Conservation (phyloP, 2,797 vertebrate species). For the Rhabdomys pumilio region DNA sequence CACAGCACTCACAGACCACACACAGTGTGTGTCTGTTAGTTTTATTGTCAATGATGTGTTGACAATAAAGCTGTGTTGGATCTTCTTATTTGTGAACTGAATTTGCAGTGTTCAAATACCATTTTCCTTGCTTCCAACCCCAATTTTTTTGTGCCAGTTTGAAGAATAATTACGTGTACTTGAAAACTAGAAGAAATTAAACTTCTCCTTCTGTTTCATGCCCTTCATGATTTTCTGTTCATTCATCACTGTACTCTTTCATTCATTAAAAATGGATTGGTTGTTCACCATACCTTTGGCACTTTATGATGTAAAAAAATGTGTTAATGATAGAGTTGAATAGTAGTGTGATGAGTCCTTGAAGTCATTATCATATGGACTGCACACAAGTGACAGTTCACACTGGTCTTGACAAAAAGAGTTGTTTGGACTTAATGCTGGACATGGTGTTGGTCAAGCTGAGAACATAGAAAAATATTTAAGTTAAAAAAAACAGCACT, state of each 20-base stretch:
- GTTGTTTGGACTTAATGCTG: background rate
- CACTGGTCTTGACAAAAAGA: background rate
- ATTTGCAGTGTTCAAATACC: background rate
- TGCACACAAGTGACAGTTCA: background rate
- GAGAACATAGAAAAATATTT: background rate
- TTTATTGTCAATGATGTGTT: background rate
- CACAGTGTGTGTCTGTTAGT: background rate
- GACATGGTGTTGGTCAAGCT: background rate
- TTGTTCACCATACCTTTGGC: background rate
- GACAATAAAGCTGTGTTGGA: background rate
- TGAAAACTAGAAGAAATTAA: background rate
- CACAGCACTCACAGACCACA: background rate
- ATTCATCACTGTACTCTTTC: background rate
- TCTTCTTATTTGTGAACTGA: conserved; percentile 18
- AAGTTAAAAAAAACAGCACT: conserved; percentile 16
- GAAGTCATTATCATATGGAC: background rate
- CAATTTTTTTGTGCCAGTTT: background rate
- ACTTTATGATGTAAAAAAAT: background rate
- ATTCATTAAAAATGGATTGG: background rate
- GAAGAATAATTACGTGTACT: background rate
- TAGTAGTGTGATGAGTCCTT: background rate
- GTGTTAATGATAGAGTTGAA: background rate
- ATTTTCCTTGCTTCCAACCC: background rate
- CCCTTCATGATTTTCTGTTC: background rate
- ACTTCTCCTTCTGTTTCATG: background rate